A percentile compares a stretch with the other conserved stretches of the same genome.
Conservation (phyloP, 2,113 vertebrate genomes). For the Thunnus thynnus region DNA sequence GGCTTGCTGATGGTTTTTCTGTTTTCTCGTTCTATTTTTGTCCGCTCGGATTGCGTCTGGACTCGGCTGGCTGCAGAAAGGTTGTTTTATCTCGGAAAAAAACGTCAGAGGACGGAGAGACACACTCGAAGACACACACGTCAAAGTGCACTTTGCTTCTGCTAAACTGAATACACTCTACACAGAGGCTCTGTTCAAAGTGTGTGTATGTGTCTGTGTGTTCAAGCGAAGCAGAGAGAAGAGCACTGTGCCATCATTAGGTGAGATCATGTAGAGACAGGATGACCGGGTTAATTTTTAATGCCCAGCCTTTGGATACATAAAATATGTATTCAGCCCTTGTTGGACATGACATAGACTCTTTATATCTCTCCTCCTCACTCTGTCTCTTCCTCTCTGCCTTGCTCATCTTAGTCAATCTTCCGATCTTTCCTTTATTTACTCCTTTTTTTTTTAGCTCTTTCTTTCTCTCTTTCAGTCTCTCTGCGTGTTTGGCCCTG, state of each 20-base stretch:
- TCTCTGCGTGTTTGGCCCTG: slow-evolving; percentile 46
- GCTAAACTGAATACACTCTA: slow-evolving; percentile 54
- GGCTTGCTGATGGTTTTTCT: slow-evolving; percentile 24
- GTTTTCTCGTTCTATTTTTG: neutral
- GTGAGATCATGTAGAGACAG: slow-evolving; percentile 77
- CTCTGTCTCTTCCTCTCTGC: slow-evolving; percentile 25
- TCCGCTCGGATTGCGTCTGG: slow-evolving; percentile 20
- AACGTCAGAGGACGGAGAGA: slow-evolving; percentile 8
- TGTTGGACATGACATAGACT: slow-evolving; percentile 78
- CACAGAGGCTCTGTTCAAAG: slow-evolving; percentile 40
- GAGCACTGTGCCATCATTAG: slow-evolving; percentile 79
- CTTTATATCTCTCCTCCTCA: slow-evolving; percentile 55
- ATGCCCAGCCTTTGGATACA: slow-evolving; percentile 74
- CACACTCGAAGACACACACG: neutral
- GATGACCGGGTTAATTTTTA: slow-evolving; percentile 77
- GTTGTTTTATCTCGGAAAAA: slow-evolving; percentile 4
- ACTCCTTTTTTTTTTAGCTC: slow-evolving; percentile 39
- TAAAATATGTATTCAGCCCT: slow-evolving; percentile 78
- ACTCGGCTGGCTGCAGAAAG: slow-evolving; percentile 18
- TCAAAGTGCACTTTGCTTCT: slow-evolving; percentile 68
- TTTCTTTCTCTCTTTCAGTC: slow-evolving; percentile 35
- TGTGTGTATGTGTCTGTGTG: slow-evolving; percentile 49
- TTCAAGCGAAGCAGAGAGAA: slow-evolving; percentile 43
- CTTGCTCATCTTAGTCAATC: slow-evolving; percentile 24
- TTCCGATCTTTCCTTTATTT: slow-evolving; percentile 23